phyloP scores from a whole-genome alignment of 2,797 vertebrate genomes.

The Leptodon cayanensis region DNA sequence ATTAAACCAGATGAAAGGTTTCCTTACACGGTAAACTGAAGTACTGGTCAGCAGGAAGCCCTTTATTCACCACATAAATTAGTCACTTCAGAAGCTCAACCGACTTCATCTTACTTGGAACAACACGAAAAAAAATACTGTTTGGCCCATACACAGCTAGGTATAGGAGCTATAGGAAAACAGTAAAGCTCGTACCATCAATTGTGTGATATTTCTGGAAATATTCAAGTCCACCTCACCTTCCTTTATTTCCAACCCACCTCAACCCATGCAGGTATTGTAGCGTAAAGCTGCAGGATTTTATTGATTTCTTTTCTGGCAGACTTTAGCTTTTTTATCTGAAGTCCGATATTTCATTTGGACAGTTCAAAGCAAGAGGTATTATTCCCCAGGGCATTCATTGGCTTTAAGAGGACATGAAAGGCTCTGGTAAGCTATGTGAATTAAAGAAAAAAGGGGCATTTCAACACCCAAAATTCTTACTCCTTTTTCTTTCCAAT shows the following conservation, averaged over 20 bases:
- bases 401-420: background rate
- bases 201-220: background rate
- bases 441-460: background rate
- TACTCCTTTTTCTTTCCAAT: background rate
- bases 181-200: background rate
- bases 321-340: background rate
- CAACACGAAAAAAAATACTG: background rate
- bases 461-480: background rate
- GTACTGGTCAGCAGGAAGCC: background rate
- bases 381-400: background rate
- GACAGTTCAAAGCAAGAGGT: background rate
- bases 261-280: background rate
- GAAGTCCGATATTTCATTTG: background rate
- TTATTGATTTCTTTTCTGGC: background rate
- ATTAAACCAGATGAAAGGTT: background rate
- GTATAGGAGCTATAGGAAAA: background rate
- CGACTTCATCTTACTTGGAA: background rate
- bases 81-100: background rate
- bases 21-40: background rate
- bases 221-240: background rate
- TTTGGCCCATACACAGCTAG: fast-evolving
- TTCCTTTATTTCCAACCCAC: background rate
- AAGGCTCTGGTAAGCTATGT: background rate
- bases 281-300: background rate
- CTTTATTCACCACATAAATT: background rate